Conservation (phyloP, 2,797 vertebrate genomes). For the Pangasius krempfi region DNA sequence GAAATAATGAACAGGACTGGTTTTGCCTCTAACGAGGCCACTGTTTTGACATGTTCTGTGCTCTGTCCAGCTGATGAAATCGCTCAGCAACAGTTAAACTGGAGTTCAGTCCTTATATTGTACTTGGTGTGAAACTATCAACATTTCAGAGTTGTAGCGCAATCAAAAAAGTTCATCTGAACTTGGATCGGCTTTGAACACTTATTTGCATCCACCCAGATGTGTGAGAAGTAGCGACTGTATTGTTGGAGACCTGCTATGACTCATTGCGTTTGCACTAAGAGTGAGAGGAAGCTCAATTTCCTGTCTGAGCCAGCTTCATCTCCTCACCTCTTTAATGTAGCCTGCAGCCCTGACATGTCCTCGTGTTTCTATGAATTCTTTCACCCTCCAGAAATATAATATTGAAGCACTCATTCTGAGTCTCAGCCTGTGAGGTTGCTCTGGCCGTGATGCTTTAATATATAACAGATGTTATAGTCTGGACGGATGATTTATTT, state of each 20-base stretch:
- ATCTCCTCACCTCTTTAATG: conserved; percentile 55
- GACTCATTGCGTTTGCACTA: conserved; percentile 56
- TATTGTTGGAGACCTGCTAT: conserved; percentile 45
- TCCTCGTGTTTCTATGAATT: conserved; percentile 44
- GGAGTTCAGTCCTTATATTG: conserved; percentile 20
- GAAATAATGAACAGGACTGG: conserved; percentile 48
- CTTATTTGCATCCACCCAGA: conserved; percentile 22
- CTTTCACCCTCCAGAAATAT: conserved; percentile 48
- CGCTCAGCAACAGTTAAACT: conserved; percentile 52
- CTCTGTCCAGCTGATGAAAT: conserved; percentile 53
- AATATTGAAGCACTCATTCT: conserved; percentile 49
- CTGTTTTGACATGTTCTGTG: conserved; percentile 38
- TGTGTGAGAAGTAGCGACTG: conserved; percentile 13
- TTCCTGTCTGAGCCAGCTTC: conserved; percentile 60
- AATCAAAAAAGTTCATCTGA: not conserved
- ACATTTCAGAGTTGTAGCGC: not conserved
- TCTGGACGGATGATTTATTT: conserved; percentile 39
- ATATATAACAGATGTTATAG: conserved; percentile 16
- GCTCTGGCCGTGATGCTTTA: conserved; percentile 26
- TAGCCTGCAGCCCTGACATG: conserved; percentile 53
- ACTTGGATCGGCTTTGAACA: not conserved
- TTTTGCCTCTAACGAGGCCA: conserved; percentile 38
- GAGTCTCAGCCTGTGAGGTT: conserved; percentile 14
- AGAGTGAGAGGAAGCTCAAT: conserved; percentile 58
- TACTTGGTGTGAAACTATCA: conserved; percentile 25